Base-by-base conservation (phyloP, 2,888 invertebrate species). In the Homarus gammarus region DNA sequence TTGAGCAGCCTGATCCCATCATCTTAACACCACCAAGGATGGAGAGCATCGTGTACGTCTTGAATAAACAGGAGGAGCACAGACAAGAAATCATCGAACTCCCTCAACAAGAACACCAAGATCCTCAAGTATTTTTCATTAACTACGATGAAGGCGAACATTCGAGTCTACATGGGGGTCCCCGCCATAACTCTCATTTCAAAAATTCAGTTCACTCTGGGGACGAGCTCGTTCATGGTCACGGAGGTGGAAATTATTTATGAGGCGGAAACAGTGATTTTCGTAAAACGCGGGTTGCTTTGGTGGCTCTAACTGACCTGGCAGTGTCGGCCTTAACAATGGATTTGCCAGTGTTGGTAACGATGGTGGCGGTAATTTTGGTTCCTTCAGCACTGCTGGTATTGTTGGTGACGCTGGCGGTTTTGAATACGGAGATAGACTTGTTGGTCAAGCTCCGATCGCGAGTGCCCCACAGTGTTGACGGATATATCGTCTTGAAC, bases 41-140 rank as follows among this genome's bases (percentile, higher is more conserved):
- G 61, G 68, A 91, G 49, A 91, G 84, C 70, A 72, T 89, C 8
- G 83, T 91, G n/a, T 89, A 86, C 64, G 89, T 91, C 18, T 83
- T 84, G 49, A 91, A 68, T 84, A 85, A 85, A 49, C 38, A 40
- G 44, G 5, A 38, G 36, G 6, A 70, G 5, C 51, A 31, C 1
- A 51, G 38, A 2, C 90, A 87, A 49, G 33, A 84, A 51, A 77
- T 88, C 27, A 81, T 91, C 51, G 27, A 91, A 18, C 51, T 84
- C 6, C 85, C 91, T 3, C 56, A 68, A 10, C 83, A 44, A 27
- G 70, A 75, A 8, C 49, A 38, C 22, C 18, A 27, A 22, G 36
- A 81, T 2, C 91, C 91, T n/a, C 70, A 88, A 40, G 91, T 91
- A 3, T 91, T 70, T 51, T 91, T 85, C 85, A 44, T 91, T 33